Base-by-base conservation (phyloP, 92 coral and sea anemone genomes). In the Porites cylindrica region DNA sequence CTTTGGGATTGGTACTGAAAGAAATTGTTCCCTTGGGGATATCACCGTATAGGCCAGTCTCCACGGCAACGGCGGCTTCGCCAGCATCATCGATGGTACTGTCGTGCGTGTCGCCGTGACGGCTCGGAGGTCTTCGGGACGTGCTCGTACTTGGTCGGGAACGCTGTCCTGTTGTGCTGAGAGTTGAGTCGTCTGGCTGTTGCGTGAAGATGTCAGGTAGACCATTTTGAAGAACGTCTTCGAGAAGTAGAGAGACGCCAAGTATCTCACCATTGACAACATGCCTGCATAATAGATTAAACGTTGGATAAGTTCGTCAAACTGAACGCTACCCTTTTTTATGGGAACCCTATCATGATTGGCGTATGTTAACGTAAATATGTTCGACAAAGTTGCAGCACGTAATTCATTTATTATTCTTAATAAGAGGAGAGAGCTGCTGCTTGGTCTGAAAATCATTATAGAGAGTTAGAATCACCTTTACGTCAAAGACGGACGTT, bases 211-310 rank as follows among this genome's bases (percentile, higher is more conserved):
- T 88, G n/a, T 97, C 98, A 18, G 99, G 97, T 14, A 93, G 94
- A 71, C 99, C 99, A 65, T 91, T 87, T 77, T 97, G 99, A 12
- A 97, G 90, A 43, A 97, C 99, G 81, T 97, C 99, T 78, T 97
- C 99, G 54, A 97, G 91, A 17, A 93, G 94, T 56, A 97, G 79
- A 4, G 99, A 97, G 56, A 97, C 99, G 51, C 99, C 99, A 19
- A 97, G 98, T 69, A 97, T 95, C 85, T 97, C 99, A 51, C 99
- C 99, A 76, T 97, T 97, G 13, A 97, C 99, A 18, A 97, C 99
- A 75, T 97, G 99, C 77, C 99, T 97, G 93, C 58, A 69, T 56
- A 52, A 56, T 26, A 66, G 56, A 74, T 51, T 0, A 50, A 65
- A 52, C 51, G 70, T 7, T 8, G 21, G n/a, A 50, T 17, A 58